Conservation (phyloP, 2,113 vertebrate species). For the Sminthopsis crassicaudata region DNA sequence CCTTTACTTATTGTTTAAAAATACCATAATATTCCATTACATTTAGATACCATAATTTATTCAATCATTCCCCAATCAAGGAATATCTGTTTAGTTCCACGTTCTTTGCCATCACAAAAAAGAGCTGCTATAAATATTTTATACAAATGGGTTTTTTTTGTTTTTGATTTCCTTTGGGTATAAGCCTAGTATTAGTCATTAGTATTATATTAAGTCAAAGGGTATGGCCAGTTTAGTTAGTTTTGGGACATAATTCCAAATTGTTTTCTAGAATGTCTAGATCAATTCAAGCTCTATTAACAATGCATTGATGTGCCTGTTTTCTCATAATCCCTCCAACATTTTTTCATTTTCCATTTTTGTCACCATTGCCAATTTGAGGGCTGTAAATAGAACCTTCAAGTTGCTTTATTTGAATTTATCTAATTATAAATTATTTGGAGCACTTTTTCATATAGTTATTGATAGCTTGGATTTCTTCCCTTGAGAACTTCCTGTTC, state of each 20-base stretch:
- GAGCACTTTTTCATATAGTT: not conserved
- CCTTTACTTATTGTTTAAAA: not conserved
- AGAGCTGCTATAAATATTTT: not conserved
- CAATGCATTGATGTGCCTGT: not conserved
- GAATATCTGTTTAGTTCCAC: not conserved
- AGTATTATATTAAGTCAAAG: not conserved
- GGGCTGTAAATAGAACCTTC: not conserved
- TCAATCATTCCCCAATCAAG: not conserved
- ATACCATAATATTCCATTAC: not conserved
- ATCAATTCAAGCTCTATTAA: not conserved
- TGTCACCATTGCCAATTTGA: not conserved
- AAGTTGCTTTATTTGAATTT: constrained; percentile 1
- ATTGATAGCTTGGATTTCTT: not conserved
- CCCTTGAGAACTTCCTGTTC: not conserved
- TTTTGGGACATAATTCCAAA: not conserved
- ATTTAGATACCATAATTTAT: not conserved
- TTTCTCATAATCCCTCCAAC: not conserved
- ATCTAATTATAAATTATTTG: not conserved
- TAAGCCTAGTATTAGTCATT: too few species aligned
- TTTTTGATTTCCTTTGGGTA: not conserved
- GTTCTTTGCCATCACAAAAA: not conserved
- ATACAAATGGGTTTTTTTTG: not conserved
- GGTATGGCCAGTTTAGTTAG: not conserved
- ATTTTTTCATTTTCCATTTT: not conserved
- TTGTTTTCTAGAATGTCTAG: not conserved